Evolutionary conservation across 2,113 vertebrate genomes (phyloP).

Genomic region (Macrotus californicus): DNA sequence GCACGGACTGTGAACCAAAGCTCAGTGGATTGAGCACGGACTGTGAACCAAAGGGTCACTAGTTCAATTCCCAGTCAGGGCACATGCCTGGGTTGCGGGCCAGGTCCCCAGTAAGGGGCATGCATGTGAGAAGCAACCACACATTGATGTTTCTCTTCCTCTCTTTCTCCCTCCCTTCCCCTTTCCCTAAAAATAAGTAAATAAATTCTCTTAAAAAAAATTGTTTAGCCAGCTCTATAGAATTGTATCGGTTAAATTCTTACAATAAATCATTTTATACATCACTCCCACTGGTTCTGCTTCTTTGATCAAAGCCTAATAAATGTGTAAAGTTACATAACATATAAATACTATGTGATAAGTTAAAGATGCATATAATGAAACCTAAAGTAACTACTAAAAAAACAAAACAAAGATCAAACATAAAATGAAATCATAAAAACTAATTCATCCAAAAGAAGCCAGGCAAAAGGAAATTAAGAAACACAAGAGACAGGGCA

Average conservation of each 20-base stretch:
- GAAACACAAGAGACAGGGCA: background rate
- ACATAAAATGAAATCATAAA: background rate
- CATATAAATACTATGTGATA: background rate
- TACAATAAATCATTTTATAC: background rate
- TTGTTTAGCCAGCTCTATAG: background rate
- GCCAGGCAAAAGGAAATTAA: background rate
- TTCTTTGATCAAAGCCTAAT: background rate
- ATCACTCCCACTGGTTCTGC: background rate
- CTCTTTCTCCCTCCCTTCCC: no score
- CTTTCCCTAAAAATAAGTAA: no score
- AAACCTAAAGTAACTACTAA: background rate
- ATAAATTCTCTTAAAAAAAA: no score
- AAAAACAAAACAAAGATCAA: background rate
- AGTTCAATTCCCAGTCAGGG: no score
- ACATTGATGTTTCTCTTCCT: no score
- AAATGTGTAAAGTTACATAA: background rate
- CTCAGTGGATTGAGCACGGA: no score
- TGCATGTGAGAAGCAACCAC: no score
- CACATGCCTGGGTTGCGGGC: no score
- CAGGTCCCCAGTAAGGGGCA: no score
- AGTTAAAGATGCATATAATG: background rate
- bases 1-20: no score
- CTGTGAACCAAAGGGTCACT: no score
- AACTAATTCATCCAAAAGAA: background rate
- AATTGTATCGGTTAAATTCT: background rate